phyloP scores from a whole-genome alignment of 2,113 vertebrate species.

The Passer domesticus region DNA sequence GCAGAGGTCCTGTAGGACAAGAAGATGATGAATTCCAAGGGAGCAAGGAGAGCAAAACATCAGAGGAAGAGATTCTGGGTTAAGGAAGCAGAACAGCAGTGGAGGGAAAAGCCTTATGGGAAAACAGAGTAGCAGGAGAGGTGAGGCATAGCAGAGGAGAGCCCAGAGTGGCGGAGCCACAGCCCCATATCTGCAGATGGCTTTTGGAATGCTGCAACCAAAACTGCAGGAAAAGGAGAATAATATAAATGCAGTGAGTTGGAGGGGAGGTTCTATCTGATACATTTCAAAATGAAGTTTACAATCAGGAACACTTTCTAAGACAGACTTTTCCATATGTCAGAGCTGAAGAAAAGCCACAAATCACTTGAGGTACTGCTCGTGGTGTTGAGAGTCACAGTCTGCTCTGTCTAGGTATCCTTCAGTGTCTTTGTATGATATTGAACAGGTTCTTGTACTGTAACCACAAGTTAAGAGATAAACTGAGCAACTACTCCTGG shows the following conservation, averaged over 20 bases:
- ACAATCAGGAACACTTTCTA: background rate
- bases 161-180: background rate
- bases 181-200: background rate
- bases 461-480: background rate
- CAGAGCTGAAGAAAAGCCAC: background rate
- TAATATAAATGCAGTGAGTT: background rate
- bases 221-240: background rate
- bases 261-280: background rate
- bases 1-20: slow-evolving; percentile 62
- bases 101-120: background rate
- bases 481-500: background rate
- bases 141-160: slow-evolving; percentile 14
- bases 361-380: background rate
- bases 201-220: background rate
- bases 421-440: background rate
- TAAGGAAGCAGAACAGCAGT: slow-evolving; percentile 36
- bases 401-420: background rate
- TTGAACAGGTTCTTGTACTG: background rate
- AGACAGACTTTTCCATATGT: background rate
- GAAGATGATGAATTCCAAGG: slow-evolving; percentile 45
- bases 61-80: slow-evolving; percentile 10
- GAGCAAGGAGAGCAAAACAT: slow-evolving; percentile 13
- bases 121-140: slow-evolving; percentile 8
- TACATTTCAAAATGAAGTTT: background rate
- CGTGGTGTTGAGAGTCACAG: background rate